Percentiles rank a stretch among this genome's conserved stretches.
Conservation (phyloP, 2,888 invertebrate genomes). For the Pseudococcus longispinus region DNA sequence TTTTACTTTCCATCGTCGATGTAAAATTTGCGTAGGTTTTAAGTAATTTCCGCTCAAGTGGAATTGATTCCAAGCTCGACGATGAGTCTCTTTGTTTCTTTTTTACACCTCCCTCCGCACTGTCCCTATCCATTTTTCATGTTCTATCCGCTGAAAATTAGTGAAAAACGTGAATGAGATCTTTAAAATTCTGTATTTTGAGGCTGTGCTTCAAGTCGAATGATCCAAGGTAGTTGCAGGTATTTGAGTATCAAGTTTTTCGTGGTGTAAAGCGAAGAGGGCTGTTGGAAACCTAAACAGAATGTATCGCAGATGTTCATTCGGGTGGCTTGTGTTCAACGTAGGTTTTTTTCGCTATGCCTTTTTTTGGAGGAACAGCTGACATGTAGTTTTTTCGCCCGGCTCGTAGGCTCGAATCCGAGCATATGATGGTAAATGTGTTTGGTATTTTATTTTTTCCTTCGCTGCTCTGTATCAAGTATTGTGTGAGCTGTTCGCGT, state of each 20-base stretch:
- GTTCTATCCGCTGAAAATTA: neutral
- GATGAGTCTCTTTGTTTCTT: neutral
- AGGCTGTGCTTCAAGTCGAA: neutral
- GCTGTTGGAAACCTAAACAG: neutral
- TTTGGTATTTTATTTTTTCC: neutral
- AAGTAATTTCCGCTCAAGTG: neutral
- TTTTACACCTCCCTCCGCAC: neutral
- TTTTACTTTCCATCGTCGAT: neutral
- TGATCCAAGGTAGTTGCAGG: neutral
- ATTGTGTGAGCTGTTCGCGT: neutral
- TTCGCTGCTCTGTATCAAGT: neutral
- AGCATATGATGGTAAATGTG: neutral
- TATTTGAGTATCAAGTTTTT: neutral
- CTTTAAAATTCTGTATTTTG: neutral
- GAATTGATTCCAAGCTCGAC: neutral
- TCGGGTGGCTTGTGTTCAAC: neutral
- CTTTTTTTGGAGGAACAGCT: slow-evolving; percentile 25
- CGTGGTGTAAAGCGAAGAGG: neutral
- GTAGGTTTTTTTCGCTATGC: neutral
- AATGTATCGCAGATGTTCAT: neutral
- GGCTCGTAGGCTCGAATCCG: neutral
- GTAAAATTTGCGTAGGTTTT: neutral
- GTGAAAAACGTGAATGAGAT: neutral
- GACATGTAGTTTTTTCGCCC: neutral
- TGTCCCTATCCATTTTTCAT: neutral